Evolutionary conservation across 2,113 vertebrate genomes (phyloP), one percentile per base, ranked within the genome.

Genomic region (Microtus pennsylvanicus): DNA sequence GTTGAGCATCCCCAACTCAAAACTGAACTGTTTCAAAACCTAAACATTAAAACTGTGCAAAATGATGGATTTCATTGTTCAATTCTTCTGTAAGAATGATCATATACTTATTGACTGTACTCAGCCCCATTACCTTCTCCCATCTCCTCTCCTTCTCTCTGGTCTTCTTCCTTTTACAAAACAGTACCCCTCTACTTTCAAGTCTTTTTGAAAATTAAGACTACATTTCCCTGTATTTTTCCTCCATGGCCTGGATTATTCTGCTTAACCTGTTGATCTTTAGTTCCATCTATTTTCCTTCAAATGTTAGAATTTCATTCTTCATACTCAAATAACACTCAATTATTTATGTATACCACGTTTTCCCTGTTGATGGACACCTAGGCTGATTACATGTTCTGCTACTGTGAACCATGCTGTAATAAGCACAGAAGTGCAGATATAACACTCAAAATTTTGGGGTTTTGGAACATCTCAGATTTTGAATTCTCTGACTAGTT

Each of bases 11-110:
- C 26, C 28, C 75, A 75, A n/a, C 52, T 92, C 80, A 63, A 50
- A 92, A 85, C 30, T 65, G 38, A 75, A 86, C 47, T 76, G 33
- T 74, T 86, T 93, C 33, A 87, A 93, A 93, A 67, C 6, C 42
- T 45, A 52, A 76, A 86, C 50, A 16, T 92, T 74, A 35, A 72
- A 38, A 61, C 74, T 82, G 14, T 65, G 10, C 9, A 87, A 35
- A 65, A 65, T 65, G 24, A 19, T 86, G 38, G 4, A 5, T 47
- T 86, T 86, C 58, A 45, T 63, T 65, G 16, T 67, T 42, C 19
- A 63, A 11, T 86, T 86, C n/a, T 86, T 86, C 24, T 86, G 28
- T 17, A 33, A 33, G 61, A 30, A 42, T 67, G 38, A 30, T 47
- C 38, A 11, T 45, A 30, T 33, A 21, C 17, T 30, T 33, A 6